A percentile compares a stretch with the other conserved stretches of the same genome.
phyloP scores from a whole-genome alignment of 2,797 vertebrate species.

The Prionace glauca region DNA sequence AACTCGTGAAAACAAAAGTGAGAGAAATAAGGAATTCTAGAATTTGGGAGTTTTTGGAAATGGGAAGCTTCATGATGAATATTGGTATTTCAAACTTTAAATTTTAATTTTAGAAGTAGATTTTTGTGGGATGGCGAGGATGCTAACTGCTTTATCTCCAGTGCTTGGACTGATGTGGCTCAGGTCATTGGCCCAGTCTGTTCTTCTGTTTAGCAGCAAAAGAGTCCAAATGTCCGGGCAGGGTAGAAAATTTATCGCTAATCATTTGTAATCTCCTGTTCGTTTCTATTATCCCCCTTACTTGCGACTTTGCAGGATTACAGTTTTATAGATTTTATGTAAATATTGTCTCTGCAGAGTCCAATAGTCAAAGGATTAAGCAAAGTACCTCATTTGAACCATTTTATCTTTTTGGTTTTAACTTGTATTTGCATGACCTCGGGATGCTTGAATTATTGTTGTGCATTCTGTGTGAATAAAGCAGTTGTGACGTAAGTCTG shows the following conservation, averaged over 20 bases:
- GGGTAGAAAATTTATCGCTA: background rate
- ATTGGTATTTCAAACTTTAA: background rate
- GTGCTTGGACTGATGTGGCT: background rate
- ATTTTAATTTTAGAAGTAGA: background rate
- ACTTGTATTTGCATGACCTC: background rate
- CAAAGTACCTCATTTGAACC: background rate
- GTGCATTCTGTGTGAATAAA: background rate
- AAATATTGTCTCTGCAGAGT: background rate
- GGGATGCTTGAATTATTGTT: background rate
- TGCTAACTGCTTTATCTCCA: background rate
- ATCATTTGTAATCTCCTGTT: constrained; percentile 2
- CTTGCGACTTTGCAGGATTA: background rate
- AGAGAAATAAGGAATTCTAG: background rate
- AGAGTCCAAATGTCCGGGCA: background rate
- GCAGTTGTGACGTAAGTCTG: background rate
- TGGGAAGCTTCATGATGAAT: background rate
- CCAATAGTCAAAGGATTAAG: background rate
- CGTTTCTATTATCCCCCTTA: background rate
- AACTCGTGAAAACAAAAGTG: background rate
- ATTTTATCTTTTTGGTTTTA: constrained; percentile 20
- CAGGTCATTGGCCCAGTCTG: background rate
- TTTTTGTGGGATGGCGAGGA: background rate
- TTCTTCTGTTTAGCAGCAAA: background rate
- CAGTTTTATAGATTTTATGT: background rate
- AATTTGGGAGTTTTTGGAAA: background rate